These are phyloP conservation scores for Drosophila rellima DNA, from an alignment of 2,888 invertebrate species.

Conservation along the genomic window DNA sequence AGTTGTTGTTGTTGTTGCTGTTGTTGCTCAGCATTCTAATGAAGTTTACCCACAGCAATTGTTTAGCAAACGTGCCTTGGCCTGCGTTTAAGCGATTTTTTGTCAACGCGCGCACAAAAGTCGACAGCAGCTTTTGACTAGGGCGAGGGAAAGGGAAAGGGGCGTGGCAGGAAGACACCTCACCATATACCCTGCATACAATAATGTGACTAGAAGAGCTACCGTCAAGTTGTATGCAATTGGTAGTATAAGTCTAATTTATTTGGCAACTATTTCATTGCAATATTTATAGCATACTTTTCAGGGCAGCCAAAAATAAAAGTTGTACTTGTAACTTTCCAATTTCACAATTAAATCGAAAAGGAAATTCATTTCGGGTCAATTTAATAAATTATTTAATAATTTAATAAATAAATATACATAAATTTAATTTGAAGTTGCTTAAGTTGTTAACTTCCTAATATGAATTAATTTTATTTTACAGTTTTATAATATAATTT, in stretches of 20 bases:
- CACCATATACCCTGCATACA: conserved; percentile 3
- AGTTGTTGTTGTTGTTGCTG: conserved; percentile 39
- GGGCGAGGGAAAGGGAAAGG: no score
- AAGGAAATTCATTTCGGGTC: no score
- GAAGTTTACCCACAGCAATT: conserved; percentile 84
- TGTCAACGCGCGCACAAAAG: conserved; percentile 79
- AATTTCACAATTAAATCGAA: not conserved
- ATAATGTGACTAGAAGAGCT: not conserved
- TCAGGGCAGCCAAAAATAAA: not conserved
- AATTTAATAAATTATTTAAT: no score
- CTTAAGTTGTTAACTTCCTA: no score
- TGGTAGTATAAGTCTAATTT: not conserved
- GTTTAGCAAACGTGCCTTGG: conserved; percentile 85
- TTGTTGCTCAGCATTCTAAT: conserved; percentile 76
- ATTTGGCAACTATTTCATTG: not conserved
- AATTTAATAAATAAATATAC: no score
- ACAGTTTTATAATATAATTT: no score
- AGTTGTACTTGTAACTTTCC: not conserved
- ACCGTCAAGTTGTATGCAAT: not conserved
- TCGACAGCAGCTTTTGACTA: conserved; percentile 52
- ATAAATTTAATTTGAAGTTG: no score
- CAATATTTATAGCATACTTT: not conserved
- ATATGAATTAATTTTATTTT: no score
- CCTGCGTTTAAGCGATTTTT: conserved; percentile 80
- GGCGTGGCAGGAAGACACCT: not conserved